These are phyloP conservation scores for Torymus texanus DNA, from an alignment of 2,888 invertebrate species.

Conservation along the genomic window DNA sequence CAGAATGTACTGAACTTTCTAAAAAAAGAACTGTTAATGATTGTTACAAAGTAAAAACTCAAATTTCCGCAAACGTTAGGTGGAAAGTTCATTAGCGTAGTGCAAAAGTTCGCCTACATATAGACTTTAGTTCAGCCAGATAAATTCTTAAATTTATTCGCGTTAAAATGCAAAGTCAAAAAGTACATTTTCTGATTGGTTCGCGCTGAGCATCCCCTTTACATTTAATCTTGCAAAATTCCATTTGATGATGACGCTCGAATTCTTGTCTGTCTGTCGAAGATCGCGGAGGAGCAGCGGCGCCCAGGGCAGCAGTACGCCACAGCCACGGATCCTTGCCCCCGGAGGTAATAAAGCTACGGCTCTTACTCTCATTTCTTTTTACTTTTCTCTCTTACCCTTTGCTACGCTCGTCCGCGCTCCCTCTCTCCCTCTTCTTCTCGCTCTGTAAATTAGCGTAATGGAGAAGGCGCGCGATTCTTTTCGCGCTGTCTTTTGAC, in stretches of 20 bases:
- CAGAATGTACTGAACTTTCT: too few relatives aligned
- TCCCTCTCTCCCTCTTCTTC: neutral
- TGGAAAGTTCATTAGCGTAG: too few relatives aligned
- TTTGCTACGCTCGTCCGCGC: neutral
- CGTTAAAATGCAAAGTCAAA: too few relatives aligned
- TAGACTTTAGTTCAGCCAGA: too few relatives aligned
- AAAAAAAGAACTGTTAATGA: too few relatives aligned
- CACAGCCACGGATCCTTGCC: slow-evolving; percentile 84
- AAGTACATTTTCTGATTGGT: neutral
- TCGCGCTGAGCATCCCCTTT: neutral
- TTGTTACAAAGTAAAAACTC: too few relatives aligned
- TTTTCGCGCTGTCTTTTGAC: neutral
- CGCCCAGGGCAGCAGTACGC: slow-evolving; percentile 83
- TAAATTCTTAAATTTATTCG: too few relatives aligned
- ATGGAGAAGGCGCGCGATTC: slow-evolving; percentile 3
- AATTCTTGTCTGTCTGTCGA: slow-evolving; percentile 58
- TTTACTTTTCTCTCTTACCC: neutral
- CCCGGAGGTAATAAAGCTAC: slow-evolving; percentile 81
- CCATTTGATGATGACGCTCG: too few relatives aligned
- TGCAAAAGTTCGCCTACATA: too few relatives aligned
- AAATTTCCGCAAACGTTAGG: too few relatives aligned
- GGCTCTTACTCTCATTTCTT: slow-evolving; percentile 20
- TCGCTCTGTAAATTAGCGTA: slow-evolving; percentile 5
- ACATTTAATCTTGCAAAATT: neutral
- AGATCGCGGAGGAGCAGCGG: slow-evolving; percentile 88